A percentile compares a stretch with the other conserved stretches of the same genome.
Conservation (phyloP, 2,888 invertebrate species). For the Blastobasis lacticolella region DNA sequence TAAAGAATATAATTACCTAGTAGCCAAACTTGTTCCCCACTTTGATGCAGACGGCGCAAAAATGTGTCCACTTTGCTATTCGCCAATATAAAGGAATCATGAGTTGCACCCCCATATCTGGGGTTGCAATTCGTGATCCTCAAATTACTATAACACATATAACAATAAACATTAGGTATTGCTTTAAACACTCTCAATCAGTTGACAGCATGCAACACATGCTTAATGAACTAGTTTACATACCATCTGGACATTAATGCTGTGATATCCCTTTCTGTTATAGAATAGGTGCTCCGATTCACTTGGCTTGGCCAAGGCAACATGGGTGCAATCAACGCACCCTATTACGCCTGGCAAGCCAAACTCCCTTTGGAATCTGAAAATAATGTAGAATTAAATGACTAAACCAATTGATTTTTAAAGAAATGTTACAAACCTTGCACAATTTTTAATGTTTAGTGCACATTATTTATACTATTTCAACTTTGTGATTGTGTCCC, state of each 20-base stretch:
- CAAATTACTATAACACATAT: conserved; percentile 3
- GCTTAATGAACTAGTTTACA: background rate
- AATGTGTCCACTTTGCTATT: conserved; percentile 10
- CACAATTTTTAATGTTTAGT: no score
- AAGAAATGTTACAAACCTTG: no score
- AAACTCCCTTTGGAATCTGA: background rate
- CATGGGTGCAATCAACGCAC: conserved; percentile 2
- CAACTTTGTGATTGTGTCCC: no score
- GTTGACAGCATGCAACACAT: no score
- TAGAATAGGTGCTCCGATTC: background rate
- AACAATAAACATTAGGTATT: background rate
- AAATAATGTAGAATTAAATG: background rate
- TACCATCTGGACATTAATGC: background rate
- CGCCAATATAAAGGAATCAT: conserved; percentile 15
- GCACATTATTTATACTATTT: no score
- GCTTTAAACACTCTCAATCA: no score
- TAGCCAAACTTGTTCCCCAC: conserved; percentile 14
- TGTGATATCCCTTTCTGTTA: background rate
- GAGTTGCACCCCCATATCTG: conserved; percentile 13
- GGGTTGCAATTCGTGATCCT: conserved; percentile 6
- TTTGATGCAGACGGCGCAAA: conserved; percentile 12
- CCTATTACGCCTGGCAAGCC: conserved; percentile 1
- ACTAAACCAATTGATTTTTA: no score
- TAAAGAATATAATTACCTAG: conserved; percentile 8
- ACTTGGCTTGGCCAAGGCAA: background rate